Evolutionary conservation across 2,797 vertebrate species (phyloP), one percentile per base, ranked within the genome.

Genomic region (Glyptemys insculpta): DNA sequence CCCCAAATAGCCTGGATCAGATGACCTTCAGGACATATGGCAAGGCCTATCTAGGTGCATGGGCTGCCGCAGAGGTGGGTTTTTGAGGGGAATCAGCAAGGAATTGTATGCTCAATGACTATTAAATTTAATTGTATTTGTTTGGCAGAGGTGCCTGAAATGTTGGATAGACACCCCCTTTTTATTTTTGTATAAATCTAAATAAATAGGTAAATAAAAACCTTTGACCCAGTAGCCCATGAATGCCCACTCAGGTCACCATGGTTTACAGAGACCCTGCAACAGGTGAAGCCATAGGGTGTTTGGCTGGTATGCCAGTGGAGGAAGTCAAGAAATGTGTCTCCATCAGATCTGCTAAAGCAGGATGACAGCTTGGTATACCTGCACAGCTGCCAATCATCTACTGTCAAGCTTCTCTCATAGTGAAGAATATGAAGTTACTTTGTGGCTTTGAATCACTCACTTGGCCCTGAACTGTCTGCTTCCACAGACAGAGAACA

Each of bases 151-250:
- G 27, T 59, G 57, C 29, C 34, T 41, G n/a, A 21, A 72, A 19
- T 34, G 18, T 21, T 37, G 37, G 79, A 29, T 29, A 41, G n/a
- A n/a, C 49, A 82, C 56, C 50, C 27, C 6, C 15, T 80, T 79
- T 23, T 47, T 2, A 29, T 2, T 53, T 18, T 82, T 78, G 84
- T 25, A 62, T 68, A 62, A 82, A 86, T 47, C 27, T 76, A 85
- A 74, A n/a, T 54, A 74, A 1, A 5, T 0, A 85, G 88, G 31
- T 0, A 57, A 74, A 53, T 25, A 0, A 47, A 59, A n/a, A 12
- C 5, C 21, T 15, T 57, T 57, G 56, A 57, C 56, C 31, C 29
- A 59, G 29, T 31, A 31, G 47, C 31, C 50, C 29, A 72, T 8
- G 16, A 25, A 0, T 25, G 19, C 52, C 72, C 44, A 90, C 57